phyloP scores from a whole-genome alignment of 2,888 invertebrate genomes.

The Augiades crinisus region DNA sequence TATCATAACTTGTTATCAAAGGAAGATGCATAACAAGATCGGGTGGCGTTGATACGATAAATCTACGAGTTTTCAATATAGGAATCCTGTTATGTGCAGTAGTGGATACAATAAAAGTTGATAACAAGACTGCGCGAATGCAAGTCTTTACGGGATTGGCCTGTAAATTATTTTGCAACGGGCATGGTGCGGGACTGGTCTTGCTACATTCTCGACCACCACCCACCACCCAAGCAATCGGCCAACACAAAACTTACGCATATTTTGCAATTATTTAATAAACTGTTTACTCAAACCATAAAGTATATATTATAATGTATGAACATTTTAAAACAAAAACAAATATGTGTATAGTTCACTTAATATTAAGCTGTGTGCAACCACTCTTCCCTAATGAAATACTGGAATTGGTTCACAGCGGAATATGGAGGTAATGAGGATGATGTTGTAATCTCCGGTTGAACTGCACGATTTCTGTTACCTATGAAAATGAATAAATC shows the following conservation, averaged over 20 bases:
- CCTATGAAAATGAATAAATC: too few species aligned
- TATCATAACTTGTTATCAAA: constrained; percentile 10
- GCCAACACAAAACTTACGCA: neutral
- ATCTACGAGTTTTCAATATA: neutral
- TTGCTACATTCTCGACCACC: constrained; percentile 60
- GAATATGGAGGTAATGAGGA: too few species aligned
- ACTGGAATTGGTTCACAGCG: too few species aligned
- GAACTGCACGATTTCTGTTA: too few species aligned
- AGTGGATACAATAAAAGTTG: neutral
- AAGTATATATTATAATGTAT: too few species aligned
- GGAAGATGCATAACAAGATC: constrained; percentile 15
- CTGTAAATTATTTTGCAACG: constrained; percentile 58
- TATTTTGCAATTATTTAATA: neutral
- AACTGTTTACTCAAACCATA: too few species aligned
- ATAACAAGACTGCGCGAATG: constrained; percentile 33
- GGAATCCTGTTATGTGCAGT: neutral
- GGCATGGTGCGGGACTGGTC: constrained; percentile 54
- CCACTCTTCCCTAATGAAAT: too few species aligned
- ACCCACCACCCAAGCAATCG: constrained; percentile 29
- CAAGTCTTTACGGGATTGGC: constrained; percentile 52
- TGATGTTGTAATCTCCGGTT: too few species aligned
- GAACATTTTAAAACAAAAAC: too few species aligned
- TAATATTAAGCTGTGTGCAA: too few species aligned
- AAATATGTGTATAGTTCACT: too few species aligned
- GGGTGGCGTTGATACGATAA: neutral